Evolutionary conservation across 1,140 invertebrate species (phyloP), one percentile per base, ranked within the genome.

Genomic region (Gerris buenoi): DNA sequence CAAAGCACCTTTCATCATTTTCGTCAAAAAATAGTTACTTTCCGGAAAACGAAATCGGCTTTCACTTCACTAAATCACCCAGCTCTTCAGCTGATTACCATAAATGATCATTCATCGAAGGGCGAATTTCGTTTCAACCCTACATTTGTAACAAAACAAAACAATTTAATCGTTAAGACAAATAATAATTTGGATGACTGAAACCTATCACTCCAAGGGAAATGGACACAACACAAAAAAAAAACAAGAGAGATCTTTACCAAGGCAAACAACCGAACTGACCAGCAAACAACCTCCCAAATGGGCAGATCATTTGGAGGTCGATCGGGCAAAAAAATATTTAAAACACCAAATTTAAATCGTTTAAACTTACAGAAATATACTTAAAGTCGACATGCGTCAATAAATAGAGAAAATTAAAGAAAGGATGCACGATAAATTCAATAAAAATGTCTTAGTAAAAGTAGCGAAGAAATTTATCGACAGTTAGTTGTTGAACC

Each of bases 1-100:
- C 72, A 87, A 79, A 73, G 85, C 81, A 79, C 85, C 85, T 78
- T 82, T 84, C 82, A 89, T 89, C 83, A 87, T 88, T 65, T 68
- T 68, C 57, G 60, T 59, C n/a, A 67, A 18, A 25, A 58, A 26
- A 15, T 26, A 25, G 27, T 28, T 1, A 1, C 22, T 28, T 22
- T 25, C 25, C 66, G 60, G 33, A 28, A 46, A 58, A 66, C 26
- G 13, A 27, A 28, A 64, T 56, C 46, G 27, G 60, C 66, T 67
- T 69, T 67, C 65, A 69, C 65, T 69, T 28, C 23, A 28, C 10
- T 33, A 61, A 22, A 13, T 65, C 56, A 27, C 60, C 33, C 58
- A 62, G 27, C 62, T 68, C 26, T 63, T 65, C 67, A 60, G 67
- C 67, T 64, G 62, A 68, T 64, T 27, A 64, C 60, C 33, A 26